Base-by-base conservation (phyloP, 2,113 vertebrate species). In the Acanthochromis polyacanthus region DNA sequence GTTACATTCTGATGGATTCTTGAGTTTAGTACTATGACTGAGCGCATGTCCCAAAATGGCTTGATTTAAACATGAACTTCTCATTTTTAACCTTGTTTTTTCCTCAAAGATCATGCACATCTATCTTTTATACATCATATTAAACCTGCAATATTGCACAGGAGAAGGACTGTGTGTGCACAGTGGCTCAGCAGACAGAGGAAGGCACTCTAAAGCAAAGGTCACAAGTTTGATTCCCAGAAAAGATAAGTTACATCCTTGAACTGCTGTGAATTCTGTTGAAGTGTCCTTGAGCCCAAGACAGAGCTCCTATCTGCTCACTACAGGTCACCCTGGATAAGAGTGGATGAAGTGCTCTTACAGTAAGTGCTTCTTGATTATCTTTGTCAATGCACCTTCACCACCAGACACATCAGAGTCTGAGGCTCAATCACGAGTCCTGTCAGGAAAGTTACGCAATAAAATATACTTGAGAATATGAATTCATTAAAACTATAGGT, bases 361-460 rank as follows among this genome's bases (percentile, higher is more conserved):
- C 86, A 80, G 74, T 85, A 83, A 88, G 76, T 72, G 72, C 70
- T 56, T 75, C 76, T 7, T 82, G 73, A 83, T 76, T 81, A 75
- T 88, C 73, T 84, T 40, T 64, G 73, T 25, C 52, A 22, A 19
- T 52, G 71, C 52, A 55, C 12, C 40, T 69, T 58, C 0, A 60
- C 16, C 15, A 0, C 12, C 45, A 8, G 50, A 60, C 66, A 23
- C 66, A 4, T 62, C 50, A 11, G 30, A 46, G 40, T 20, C 61
- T 56, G 69, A 50, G 67, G 20, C 69, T 48, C 53, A 40, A 3
- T 46, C 51, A 17, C 30, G 19, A 53, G 45, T 36, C 5, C 30
- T 28, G 63, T 6, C 30, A 1, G 15, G 17, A 30, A 63, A 38
- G 65, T 2, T 15, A 28, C 8, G 45, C 19, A 51, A 56, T 51